Evolutionary conservation across 2,888 invertebrate species (phyloP), one percentile per base, ranked within the genome.

Genomic region (Nymphalis polychloros): DNA sequence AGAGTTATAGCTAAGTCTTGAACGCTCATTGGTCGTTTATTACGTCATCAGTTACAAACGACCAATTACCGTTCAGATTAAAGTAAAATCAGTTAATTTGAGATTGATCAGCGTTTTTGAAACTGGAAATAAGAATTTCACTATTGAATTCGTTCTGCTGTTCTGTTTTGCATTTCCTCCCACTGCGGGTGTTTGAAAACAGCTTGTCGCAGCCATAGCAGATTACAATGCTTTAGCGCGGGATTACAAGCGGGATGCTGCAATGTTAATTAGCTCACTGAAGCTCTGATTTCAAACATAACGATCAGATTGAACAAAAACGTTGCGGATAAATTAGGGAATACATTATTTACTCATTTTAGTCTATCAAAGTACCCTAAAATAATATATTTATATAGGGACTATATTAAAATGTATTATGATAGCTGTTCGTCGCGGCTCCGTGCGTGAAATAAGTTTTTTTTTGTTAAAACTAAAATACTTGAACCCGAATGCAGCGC

Each of bases 181-280:
- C 41, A 35, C 57, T 57, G 35, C 57, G 57, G 57, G 35, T 41
- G 57, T 41, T 55, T 69, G 62, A 50, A 68, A 71, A 71, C 62
- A 67, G 59, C 59, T 62, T 64, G 61, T 66, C 61, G 57, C 60
- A 68, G 47, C 62, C 62, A 62, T 59, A 66, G 62, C 61, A 61
- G 63, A 63, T 71, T 66, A 63, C 68, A 47, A 46, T 46, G 41
- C 23, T 35, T 65, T 68, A 70, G 60, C 59, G 64, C 63, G 48
- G 59, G 62, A 68, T 68, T 68, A 67, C 53, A 60, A 31, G 46
- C 63, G 59, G 27, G 19, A 52, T 61, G 62, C 64, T 52, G 67
- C 64, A 64, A 59, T 59, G 66, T 69, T 69, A 66, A 69, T 69
- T 66, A 59, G 66, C 62, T 53, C 57, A 55, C 48, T 57, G 46